Conservation (phyloP, 2,888 invertebrate species). For the Amphipyra tragopoginis region DNA sequence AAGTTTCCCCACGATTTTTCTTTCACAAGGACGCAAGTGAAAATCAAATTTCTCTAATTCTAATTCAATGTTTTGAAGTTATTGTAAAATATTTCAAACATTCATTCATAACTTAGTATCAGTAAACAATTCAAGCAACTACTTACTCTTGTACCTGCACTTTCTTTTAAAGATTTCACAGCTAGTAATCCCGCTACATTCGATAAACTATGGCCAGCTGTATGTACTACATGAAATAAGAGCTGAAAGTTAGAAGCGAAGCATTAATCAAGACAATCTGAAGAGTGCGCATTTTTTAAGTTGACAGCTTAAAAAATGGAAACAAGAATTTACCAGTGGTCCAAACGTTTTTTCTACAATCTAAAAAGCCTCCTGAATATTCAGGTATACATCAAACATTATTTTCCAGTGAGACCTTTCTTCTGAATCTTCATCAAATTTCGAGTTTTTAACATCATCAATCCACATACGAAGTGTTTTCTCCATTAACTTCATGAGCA, state of each 20-base stretch:
- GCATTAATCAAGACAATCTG: neutral
- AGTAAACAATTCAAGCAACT: neutral
- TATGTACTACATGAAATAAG: slow-evolving; percentile 7
- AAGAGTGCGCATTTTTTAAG: too few relatives aligned
- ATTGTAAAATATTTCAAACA: too few relatives aligned
- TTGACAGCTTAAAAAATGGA: too few relatives aligned
- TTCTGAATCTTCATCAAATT: neutral
- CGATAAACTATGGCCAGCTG: slow-evolving; percentile 3
- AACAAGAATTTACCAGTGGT: slow-evolving; percentile 9
- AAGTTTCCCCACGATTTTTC: too few relatives aligned
- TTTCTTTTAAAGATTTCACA: neutral
- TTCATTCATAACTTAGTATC: too few relatives aligned
- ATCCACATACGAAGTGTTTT: slow-evolving; percentile 14
- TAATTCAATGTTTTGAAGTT: too few relatives aligned
- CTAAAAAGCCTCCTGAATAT: slow-evolving; percentile 16
- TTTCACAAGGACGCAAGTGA: too few relatives aligned
- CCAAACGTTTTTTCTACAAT: slow-evolving; percentile 10
- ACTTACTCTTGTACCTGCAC: neutral
- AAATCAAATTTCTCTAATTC: too few relatives aligned
- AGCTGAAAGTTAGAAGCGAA: slow-evolving; percentile 3
- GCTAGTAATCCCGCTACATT: neutral
- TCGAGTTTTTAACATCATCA: neutral
- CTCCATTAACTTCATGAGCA: slow-evolving; percentile 15
- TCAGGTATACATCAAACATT: slow-evolving; percentile 13
- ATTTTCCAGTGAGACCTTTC: slow-evolving; percentile 2